phyloP scores from a whole-genome alignment of 2,113 vertebrate species.

The Seriola aureovittata region DNA sequence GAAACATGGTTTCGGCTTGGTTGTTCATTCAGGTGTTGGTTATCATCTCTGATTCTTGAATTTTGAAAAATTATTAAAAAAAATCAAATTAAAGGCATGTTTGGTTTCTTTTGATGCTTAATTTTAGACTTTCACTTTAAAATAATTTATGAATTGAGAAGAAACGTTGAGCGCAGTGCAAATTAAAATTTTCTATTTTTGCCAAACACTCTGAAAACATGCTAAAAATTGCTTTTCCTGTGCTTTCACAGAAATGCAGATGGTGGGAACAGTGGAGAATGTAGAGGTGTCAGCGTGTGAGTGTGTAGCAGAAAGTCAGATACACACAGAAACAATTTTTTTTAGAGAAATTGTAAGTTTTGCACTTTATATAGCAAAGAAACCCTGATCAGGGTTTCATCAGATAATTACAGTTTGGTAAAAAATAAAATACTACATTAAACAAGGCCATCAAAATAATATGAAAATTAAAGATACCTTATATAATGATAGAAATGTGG shows the following conservation, averaged over 20 bases:
- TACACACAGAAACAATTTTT: not conserved
- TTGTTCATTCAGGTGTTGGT: no score
- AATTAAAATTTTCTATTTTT: constrained; percentile 27
- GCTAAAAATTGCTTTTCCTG: constrained; percentile 16
- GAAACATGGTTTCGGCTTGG: no score
- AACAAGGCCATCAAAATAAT: constrained; percentile 10
- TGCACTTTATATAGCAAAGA: constrained; percentile 11
- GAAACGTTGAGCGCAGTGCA: not conserved
- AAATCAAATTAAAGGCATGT: not conserved
- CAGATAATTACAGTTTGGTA: constrained; percentile 29
- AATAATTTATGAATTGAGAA: no score
- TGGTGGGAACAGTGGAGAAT: constrained; percentile 31
- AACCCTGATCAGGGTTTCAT: constrained; percentile 2
- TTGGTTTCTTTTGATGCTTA: not conserved
- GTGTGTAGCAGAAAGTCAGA: constrained; percentile 1
- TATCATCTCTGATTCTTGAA: no score
- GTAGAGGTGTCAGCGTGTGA: constrained; percentile 18
- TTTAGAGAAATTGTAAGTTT: constrained; percentile 5
- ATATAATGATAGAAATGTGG: constrained; percentile 11
- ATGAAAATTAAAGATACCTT: constrained; percentile 3
- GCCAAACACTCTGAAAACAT: not conserved
- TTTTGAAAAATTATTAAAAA: no score
- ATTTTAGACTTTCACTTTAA: no score
- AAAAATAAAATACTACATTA: not conserved
- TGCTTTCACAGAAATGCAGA: constrained; percentile 35